Percentiles rank a stretch among this genome's conserved stretches.
Evolutionary conservation across 2,797 vertebrate species (phyloP).

Genomic region (Enteromius viviparus): DNA sequence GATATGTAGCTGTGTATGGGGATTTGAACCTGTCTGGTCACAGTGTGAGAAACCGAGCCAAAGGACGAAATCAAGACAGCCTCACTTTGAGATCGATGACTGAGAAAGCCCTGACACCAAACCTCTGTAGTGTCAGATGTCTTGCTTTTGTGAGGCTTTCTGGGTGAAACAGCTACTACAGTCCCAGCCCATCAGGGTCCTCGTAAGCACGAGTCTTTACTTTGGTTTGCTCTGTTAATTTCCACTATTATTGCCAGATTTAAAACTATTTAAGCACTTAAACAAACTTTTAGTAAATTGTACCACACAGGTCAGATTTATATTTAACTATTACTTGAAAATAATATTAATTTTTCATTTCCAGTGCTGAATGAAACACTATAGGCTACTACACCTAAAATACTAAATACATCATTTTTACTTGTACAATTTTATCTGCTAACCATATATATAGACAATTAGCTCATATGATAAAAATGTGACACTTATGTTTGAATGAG

Average conservation of each 20-base stretch:
- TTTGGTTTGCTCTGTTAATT: conserved; percentile 1
- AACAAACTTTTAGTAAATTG: neutral
- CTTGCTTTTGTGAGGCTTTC: conserved; percentile 53
- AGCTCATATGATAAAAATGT: neutral
- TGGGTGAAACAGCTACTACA: conserved; percentile 7
- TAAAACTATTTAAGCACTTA: neutral
- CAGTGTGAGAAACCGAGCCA: conserved; percentile 22
- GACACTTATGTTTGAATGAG: neutral
- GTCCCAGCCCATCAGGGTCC: neutral
- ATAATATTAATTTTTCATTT: neutral
- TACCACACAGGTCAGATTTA: neutral
- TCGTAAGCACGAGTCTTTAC: conserved; percentile 12
- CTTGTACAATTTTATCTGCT: neutral
- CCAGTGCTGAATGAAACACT: neutral
- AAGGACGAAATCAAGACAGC: conserved; percentile 29
- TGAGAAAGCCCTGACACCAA: conserved; percentile 20
- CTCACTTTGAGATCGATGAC: conserved; percentile 30
- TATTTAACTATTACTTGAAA: neutral
- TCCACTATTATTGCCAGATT: neutral
- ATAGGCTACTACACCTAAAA: no score
- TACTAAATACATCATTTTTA: neutral
- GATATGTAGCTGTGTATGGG: conserved; percentile 20
- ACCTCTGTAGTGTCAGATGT: conserved; percentile 50
- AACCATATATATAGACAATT: neutral
- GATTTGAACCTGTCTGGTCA: conserved; percentile 40